A percentile compares a stretch with the other conserved stretches of the same genome.
These are phyloP conservation scores for Ophion slaviceki DNA, from an alignment of 2,888 invertebrate species.

Conservation along the genomic window DNA sequence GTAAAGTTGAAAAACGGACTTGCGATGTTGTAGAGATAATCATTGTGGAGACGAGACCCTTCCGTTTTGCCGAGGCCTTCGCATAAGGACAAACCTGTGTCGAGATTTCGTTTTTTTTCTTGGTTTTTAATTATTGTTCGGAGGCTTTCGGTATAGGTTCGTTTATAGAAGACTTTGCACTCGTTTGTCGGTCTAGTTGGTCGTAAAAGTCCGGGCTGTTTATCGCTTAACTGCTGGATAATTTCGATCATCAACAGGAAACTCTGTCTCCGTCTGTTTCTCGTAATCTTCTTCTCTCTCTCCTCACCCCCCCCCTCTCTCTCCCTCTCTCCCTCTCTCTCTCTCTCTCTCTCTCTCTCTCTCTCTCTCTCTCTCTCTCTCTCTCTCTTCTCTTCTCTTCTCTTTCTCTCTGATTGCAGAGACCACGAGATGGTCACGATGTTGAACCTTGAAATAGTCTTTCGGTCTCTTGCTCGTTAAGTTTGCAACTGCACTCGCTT, in stretches of 20 bases:
- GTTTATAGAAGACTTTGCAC: conserved; percentile 14
- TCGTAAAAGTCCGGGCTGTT: conserved; percentile 11
- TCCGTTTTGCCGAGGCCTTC: too few relatives aligned
- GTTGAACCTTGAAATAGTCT: conserved; percentile 63
- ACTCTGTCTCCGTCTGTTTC: neutral
- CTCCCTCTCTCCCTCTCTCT: neutral
- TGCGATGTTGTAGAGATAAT: too few relatives aligned
- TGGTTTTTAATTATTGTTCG: neutral
- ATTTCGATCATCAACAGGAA: conserved; percentile 47
- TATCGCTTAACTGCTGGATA: conserved; percentile 34
- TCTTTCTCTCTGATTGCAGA: conserved; percentile 27
- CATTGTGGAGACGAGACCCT: too few relatives aligned
- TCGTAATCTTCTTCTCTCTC: neutral
- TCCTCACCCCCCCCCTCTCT: neutral
- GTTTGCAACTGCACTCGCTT: conserved; percentile 39
- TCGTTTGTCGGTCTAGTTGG: neutral
- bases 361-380: neutral
- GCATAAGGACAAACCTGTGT: too few relatives aligned
- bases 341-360: neutral
- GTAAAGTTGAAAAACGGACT: too few relatives aligned
- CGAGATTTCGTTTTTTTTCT: neutral
- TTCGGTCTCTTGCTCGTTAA: conserved; percentile 58
- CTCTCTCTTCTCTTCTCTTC: neutral
- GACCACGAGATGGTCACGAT: conserved; percentile 35
- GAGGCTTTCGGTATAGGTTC: neutral